Percentiles rank a stretch among this genome's conserved stretches.
These are phyloP conservation scores for Paralvinella palmiformis DNA, from an alignment of 1,140 invertebrate genomes.

Conservation along the genomic window DNA sequence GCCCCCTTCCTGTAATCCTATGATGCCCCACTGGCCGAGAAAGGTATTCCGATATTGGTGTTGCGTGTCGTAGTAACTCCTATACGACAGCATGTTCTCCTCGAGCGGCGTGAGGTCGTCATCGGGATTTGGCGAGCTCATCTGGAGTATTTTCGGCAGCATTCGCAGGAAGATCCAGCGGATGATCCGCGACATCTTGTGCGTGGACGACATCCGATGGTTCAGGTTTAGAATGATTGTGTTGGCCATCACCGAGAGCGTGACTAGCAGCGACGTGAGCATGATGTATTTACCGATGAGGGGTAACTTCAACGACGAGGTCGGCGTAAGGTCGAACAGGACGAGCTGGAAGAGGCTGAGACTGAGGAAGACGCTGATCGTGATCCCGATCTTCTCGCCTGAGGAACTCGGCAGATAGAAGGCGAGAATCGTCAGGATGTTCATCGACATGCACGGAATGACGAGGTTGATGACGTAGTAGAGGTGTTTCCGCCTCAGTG, in stretches of 20 bases:
- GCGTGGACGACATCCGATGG: slow-evolving; percentile 54
- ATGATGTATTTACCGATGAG: slow-evolving; percentile 92
- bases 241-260: slow-evolving; percentile 89
- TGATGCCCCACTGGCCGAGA: too few relatives aligned
- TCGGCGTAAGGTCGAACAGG: slow-evolving; percentile 94
- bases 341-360: slow-evolving; percentile 60
- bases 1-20: too few relatives aligned
- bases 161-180: slow-evolving; percentile 2
- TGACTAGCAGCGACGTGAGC: slow-evolving; percentile 96
- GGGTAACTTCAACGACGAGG: slow-evolving; percentile 89
- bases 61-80: too few relatives aligned
- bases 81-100: too few relatives aligned
- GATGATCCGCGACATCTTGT: neutral
- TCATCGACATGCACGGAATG: too few relatives aligned
- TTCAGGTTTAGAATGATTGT: slow-evolving; percentile 93
- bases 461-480: too few relatives aligned
- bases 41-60: too few relatives aligned
- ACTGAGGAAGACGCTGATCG: neutral
- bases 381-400: too few relatives aligned
- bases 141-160: slow-evolving; percentile 1
- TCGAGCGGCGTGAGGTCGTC: too few relatives aligned
- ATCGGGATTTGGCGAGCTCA: neutral
- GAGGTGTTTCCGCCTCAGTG: too few relatives aligned
- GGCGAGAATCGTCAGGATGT: too few relatives aligned
- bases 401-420: too few relatives aligned